Conservation (phyloP, 2,113 vertebrate species). For the Tragulus kanchil region DNA sequence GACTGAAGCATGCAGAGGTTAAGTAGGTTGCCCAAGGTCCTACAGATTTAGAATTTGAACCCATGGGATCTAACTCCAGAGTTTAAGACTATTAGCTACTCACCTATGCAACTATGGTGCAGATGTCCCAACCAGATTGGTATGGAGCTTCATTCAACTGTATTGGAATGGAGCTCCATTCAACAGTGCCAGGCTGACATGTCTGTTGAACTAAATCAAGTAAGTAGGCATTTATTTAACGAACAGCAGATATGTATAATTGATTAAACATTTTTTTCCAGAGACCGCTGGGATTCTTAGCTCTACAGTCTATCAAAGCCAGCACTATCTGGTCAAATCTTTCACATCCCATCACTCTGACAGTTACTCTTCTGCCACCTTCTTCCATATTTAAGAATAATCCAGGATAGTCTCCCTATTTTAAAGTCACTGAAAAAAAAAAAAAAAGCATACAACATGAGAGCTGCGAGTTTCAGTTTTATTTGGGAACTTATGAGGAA, state of each 20-base stretch:
- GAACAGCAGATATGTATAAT: background rate
- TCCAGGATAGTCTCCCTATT: background rate
- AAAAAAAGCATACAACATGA: background rate
- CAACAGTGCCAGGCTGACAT: background rate
- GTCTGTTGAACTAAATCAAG: background rate
- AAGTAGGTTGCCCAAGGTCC: background rate
- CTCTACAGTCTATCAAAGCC: background rate
- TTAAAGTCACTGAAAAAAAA: background rate
- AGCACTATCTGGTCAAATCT: background rate
- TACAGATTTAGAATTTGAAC: background rate
- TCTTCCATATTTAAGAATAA: slow-evolving; percentile 28
- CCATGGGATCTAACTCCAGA: background rate
- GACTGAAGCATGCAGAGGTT: background rate
- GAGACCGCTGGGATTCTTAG: background rate
- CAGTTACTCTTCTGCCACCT: background rate
- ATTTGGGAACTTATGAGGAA: background rate
- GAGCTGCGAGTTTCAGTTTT: background rate
- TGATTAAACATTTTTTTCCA: background rate
- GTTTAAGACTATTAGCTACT: background rate
- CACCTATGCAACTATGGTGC: background rate
- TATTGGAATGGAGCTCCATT: background rate
- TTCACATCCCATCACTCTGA: background rate
- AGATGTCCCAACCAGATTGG: background rate
- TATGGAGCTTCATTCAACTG: background rate
- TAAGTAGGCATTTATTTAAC: background rate